Conservation (phyloP, 2,797 vertebrate genomes). For the Garrulus glandarius region DNA sequence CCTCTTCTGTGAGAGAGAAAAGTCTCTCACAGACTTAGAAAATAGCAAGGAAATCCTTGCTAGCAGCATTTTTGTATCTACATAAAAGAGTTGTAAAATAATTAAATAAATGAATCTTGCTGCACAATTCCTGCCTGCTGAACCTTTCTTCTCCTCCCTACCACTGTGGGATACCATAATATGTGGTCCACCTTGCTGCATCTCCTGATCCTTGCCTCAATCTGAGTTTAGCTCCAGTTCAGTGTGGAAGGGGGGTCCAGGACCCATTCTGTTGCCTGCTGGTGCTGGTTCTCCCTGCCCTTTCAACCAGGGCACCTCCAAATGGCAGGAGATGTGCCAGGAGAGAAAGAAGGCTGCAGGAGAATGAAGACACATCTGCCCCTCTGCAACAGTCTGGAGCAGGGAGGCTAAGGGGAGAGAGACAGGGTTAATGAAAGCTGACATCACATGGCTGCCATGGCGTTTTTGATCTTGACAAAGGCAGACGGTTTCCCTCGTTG, state of each 20-base stretch:
- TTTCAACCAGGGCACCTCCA: neutral
- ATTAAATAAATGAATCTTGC: too few species aligned
- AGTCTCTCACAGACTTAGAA: too few species aligned
- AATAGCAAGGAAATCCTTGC: too few species aligned
- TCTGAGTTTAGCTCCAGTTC: neutral
- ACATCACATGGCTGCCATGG: neutral
- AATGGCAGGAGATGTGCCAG: neutral
- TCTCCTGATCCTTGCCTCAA: neutral
- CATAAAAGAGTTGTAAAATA: too few species aligned
- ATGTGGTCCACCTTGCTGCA: neutral
- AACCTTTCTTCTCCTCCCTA: too few species aligned
- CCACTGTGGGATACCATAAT: too few species aligned
- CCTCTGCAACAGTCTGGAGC: neutral
- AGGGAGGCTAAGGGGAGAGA: neutral
- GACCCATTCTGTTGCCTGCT: neutral
- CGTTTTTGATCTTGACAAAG: conserved; percentile 57
- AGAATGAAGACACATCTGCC: neutral
- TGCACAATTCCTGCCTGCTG: too few species aligned
- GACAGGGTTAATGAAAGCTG: neutral
- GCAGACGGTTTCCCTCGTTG: conserved; percentile 3
- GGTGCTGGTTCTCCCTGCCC: neutral
- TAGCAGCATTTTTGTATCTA: too few species aligned
- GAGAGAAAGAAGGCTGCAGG: neutral
- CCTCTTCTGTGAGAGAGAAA: too few species aligned
- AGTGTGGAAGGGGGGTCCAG: neutral